These are phyloP conservation scores for Oryzias dopingdopingensis DNA, from an alignment of 2,797 vertebrate genomes.

Conservation along the genomic window DNA sequence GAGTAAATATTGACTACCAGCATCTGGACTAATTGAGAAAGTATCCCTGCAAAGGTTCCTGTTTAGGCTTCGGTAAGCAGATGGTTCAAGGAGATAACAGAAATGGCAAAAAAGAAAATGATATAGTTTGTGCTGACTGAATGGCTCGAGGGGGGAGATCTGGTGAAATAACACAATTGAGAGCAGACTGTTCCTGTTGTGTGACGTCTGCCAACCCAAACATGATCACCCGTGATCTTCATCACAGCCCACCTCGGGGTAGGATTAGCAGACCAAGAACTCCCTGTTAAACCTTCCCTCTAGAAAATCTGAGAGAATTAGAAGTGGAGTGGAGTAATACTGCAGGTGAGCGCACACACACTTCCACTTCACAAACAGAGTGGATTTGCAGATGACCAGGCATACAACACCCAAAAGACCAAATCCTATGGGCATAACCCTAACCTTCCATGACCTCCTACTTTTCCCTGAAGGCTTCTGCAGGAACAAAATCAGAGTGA, in stretches of 20 bases:
- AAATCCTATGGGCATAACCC: slow-evolving; percentile 7
- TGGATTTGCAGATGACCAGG: slow-evolving; percentile 11
- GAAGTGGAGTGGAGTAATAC: slow-evolving; percentile 16
- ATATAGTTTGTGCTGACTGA: slow-evolving; percentile 61
- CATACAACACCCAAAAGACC: slow-evolving; percentile 6
- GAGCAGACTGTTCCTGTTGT: slow-evolving; percentile 56
- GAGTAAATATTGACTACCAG: slow-evolving; percentile 75
- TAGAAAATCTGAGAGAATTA: slow-evolving; percentile 40
- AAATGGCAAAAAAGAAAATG: slow-evolving; percentile 55
- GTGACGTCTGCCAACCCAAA: slow-evolving; percentile 58
- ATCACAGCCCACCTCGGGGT: slow-evolving; percentile 68
- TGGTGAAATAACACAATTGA: slow-evolving; percentile 65
- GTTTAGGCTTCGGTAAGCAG: slow-evolving; percentile 53
- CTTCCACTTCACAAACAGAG: slow-evolving; percentile 4
- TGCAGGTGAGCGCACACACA: slow-evolving; percentile 20
- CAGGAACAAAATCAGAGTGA: slow-evolving; percentile 34
- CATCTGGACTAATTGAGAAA: slow-evolving; percentile 73
- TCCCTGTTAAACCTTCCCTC: slow-evolving; percentile 52
- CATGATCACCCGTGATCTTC: slow-evolving; percentile 68
- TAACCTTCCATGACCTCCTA: slow-evolving; percentile 18
- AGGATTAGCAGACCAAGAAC: slow-evolving; percentile 70
- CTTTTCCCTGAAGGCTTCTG: slow-evolving; percentile 18
- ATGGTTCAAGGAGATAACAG: slow-evolving; percentile 66
- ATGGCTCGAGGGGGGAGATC: slow-evolving; percentile 58
- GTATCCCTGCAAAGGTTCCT: slow-evolving; percentile 65